These are phyloP conservation scores for Catharus bicknelli DNA, from an alignment of 2,113 vertebrate species.

Conservation along the genomic window DNA sequence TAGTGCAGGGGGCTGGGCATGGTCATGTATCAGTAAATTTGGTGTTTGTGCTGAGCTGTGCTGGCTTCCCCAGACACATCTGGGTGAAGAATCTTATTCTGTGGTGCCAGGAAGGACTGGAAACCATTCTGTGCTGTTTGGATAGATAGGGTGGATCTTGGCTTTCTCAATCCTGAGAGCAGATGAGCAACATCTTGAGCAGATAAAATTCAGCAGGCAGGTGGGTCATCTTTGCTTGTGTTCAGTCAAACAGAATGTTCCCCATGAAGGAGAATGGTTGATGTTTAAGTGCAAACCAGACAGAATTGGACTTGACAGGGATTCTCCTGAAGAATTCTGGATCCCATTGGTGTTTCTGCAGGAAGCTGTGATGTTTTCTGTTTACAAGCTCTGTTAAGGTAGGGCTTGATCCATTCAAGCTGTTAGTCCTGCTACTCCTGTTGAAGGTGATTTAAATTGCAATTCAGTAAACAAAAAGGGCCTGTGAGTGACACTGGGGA, in stretches of 20 bases:
- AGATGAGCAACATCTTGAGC: not conserved
- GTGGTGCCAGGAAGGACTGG: not conserved
- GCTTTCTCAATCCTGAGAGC: not conserved
- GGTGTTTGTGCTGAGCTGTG: not conserved
- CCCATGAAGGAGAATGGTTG: not conserved
- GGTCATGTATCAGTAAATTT: rapidly evolving
- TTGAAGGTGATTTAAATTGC: not conserved
- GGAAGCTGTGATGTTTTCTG: not conserved
- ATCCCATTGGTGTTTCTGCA: not conserved
- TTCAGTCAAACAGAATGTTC: not conserved
- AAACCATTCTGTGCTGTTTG: not conserved
- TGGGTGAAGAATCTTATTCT: not conserved
- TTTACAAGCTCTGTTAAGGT: not conserved
- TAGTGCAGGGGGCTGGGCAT: not conserved
- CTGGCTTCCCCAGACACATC: not conserved
- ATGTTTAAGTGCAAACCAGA: not conserved
- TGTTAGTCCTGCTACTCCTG: not conserved
- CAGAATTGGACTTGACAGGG: not conserved
- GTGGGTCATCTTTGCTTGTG: not conserved
- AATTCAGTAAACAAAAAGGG: not conserved
- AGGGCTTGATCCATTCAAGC: not conserved
- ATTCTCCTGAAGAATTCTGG: not conserved
- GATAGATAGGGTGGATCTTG: not conserved
- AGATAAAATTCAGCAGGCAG: not conserved
- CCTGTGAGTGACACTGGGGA: not conserved